phyloP scores from a whole-genome alignment of 2,888 invertebrate species.

The Sarcophaga variegata region DNA sequence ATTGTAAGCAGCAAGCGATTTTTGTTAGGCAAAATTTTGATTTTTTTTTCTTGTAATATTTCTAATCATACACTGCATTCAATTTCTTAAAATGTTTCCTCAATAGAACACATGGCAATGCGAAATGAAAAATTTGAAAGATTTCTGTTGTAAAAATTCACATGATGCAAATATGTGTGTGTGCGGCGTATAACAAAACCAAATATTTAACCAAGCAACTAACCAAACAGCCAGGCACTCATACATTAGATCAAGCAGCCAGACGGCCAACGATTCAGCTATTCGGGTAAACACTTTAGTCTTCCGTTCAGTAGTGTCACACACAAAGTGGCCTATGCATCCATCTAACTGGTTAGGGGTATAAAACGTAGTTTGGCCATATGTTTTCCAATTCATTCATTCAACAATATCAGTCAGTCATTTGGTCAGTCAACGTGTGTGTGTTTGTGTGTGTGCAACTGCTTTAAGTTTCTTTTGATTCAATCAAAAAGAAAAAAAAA shows the following conservation, averaged over 20 bases:
- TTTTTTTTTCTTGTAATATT: no score
- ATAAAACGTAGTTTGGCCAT: slow-evolving; percentile 35
- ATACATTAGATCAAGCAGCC: neutral
- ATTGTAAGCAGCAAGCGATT: neutral
- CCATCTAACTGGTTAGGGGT: neutral
- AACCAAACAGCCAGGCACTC: slow-evolving; percentile 12
- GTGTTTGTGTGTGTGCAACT: neutral
- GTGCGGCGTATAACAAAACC: neutral
- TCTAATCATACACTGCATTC: slow-evolving; percentile 16
- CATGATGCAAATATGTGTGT: slow-evolving; percentile 10
- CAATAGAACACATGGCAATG: neutral
- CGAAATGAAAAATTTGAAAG: neutral
- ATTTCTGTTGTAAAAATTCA: no score
- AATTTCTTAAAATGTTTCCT: slow-evolving; percentile 21
- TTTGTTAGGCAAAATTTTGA: no score
- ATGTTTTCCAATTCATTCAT: slow-evolving; percentile 42
- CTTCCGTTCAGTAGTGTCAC: slow-evolving; percentile 9
- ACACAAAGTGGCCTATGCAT: neutral
- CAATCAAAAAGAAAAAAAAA: neutral
- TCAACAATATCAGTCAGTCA: neutral
- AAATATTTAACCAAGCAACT: slow-evolving; percentile 34
- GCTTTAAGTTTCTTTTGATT: slow-evolving; percentile 22
- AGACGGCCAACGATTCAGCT: neutral
- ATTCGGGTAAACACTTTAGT: slow-evolving; percentile 3
- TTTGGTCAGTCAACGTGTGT: neutral